A percentile compares a stretch with the other conserved stretches of the same genome.
phyloP scores from a whole-genome alignment of 30 jellyfish, hydroid and myxozoan species.

The Sanderia malayensis region DNA sequence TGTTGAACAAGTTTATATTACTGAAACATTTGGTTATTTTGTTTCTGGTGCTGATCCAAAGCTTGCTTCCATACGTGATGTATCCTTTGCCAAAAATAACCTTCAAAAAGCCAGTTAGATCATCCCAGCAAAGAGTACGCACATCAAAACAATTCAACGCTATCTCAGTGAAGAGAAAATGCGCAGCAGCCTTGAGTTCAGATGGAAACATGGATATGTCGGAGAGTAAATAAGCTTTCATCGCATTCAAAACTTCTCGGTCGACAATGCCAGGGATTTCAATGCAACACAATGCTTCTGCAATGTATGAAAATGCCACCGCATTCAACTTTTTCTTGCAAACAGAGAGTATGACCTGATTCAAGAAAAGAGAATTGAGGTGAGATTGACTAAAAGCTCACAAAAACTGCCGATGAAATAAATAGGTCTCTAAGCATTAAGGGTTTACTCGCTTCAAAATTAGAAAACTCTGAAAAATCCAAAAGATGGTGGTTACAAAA shows the following conservation, averaged over 20 bases:
- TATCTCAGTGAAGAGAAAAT: conserved; percentile 14
- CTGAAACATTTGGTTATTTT: not conserved
- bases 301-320: conserved; percentile 40
- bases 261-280: conserved; percentile 38
- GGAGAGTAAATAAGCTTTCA: conserved; percentile 36
- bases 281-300: conserved; percentile 28
- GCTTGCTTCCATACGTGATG: conserved; percentile 22
- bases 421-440: too few species aligned
- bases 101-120: conserved; percentile 18
- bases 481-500: too few species aligned
- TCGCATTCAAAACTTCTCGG: not conserved
- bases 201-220: conserved; percentile 44
- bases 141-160: conserved; percentile 12
- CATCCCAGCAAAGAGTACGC: conserved; percentile 3
- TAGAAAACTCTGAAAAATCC: too few species aligned
- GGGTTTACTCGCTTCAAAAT: too few species aligned
- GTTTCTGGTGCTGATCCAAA: conserved; percentile 8
- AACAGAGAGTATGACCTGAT: conserved; percentile 35
- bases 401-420: too few species aligned
- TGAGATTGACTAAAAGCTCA: too few species aligned
- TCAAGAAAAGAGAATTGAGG: too few species aligned
- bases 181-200: conserved; percentile 42
- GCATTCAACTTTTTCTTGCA: conserved; percentile 37
- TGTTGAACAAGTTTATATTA: not conserved
- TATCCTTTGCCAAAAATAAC: conserved; percentile 34